Base-by-base conservation (phyloP, 2,797 vertebrate genomes). In the Brotogeris chrysoptera region DNA sequence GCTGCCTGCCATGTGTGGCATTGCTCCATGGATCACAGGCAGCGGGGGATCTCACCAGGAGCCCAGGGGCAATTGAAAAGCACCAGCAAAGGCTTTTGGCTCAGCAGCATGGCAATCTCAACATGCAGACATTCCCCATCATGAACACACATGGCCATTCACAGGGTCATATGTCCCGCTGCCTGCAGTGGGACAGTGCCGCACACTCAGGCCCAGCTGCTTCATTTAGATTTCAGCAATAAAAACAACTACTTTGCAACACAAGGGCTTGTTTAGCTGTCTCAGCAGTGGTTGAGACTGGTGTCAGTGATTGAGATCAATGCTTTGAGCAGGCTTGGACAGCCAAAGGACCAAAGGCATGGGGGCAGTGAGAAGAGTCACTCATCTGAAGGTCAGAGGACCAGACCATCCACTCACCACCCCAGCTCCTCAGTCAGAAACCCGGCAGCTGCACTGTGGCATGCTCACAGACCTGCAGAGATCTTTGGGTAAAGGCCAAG, bases 121-220 rank as follows among this genome's bases (percentile, higher is more conserved):
- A 25, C 47, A 25, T 9, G 11, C 23, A 46, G 4, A 38, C 47
- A 21, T 6, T 8, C 60, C 32, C 47, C 32, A 18, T 5, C n/a
- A 60, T 2, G 1, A 53, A 59, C 2, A 2, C 57, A 9, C 0
- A 0, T 4, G 1, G 15, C 49, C 27, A 11, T 14, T 23, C 44
- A 17, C 16, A 34, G 10, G 20, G 21, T 50, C 11, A 36, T 24
- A 19, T 4, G 19, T 30, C 4, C 21, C 2, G 4, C 44, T 0
- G 4, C 11, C 73, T 68, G 61, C 2, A 2, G 52, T 6, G 16
- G n/a, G 43, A 66, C 0, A 0, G 39, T 27, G 46, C 52, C 72
- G 46, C 0, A 0, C 50, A 57, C 52, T 76, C 55, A 19, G 2
- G 16, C 52, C 14, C 8, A 1, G 16, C 43, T 80, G 44, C 60